Evolutionary conservation across 1,140 invertebrate genomes (phyloP), one percentile per base, ranked within the genome.

Genomic region (Zeugodacus cucurbitae): DNA sequence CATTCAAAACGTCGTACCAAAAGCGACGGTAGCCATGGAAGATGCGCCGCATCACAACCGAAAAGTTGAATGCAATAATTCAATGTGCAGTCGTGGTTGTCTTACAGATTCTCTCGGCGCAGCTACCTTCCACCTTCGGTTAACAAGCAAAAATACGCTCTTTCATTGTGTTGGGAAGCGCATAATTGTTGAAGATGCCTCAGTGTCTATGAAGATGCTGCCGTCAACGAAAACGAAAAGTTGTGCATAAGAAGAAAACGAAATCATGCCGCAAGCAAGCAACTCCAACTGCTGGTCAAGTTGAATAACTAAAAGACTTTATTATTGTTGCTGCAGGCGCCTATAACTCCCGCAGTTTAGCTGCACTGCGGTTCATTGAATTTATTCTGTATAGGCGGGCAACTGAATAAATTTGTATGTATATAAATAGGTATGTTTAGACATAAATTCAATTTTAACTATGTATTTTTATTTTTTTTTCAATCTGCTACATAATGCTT

Each of bases 401-500:
- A 78, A n/a, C 41, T 44, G 37, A 8, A 44, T 48, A 78, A 44
- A 54, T 17, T 82, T 82, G 48, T 44, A 48, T 82, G n/a, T n/a
- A n/a, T n/a, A n/a, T n/a, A n/a, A n/a, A n/a, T n/a, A 54, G 41
- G 67, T 67, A 11, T 67, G 64, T 67, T 2, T 32, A 7, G n/a
- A 11, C 29, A 22, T 74, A n/a, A n/a, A 20, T 74, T 20, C 32
- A 74, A 37, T 74, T 74, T 74, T 22, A 34, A 41, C 20, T 74
- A 74, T 78, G 20, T 78, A 78, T 82, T 82, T 82, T 82, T 48
- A 82, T 82, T 82, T 82, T 82, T 82, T 48, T 82, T 82, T 82
- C 74, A 44, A 82, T 48, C 26, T 82, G 41, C 41, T 14, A 48
- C 41, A 82, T 41, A 82, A 82, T 82, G 22, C 44, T 17, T 48